These are phyloP conservation scores for Cacatua alba DNA, from an alignment of 2,113 vertebrate genomes.

Conservation along the genomic window DNA sequence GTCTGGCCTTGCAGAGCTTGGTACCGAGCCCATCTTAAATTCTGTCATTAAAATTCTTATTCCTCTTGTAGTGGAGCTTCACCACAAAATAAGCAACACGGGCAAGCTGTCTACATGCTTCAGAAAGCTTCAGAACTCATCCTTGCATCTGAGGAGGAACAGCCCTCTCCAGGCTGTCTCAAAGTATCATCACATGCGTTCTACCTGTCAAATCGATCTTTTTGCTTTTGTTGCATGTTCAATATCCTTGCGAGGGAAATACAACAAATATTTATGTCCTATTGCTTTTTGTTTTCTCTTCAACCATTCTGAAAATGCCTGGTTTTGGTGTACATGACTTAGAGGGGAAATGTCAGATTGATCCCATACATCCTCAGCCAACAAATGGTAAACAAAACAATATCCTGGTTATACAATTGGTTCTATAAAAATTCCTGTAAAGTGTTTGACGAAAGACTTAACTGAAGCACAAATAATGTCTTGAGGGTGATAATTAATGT, in stretches of 20 bases:
- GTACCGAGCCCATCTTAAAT: background rate
- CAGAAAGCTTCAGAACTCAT: background rate
- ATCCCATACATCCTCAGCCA: background rate
- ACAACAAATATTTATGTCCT: background rate
- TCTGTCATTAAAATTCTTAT: background rate
- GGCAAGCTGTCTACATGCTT: background rate
- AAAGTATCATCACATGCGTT: background rate
- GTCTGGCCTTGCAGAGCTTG: background rate
- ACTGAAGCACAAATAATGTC: background rate
- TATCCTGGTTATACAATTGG: background rate
- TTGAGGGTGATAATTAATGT: background rate
- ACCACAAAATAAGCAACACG: background rate
- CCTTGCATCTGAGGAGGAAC: fast-evolving
- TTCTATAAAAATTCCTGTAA: background rate
- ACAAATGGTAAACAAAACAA: background rate
- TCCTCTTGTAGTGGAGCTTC: background rate
- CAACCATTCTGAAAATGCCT: background rate
- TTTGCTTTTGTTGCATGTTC: background rate
- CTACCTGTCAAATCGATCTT: background rate
- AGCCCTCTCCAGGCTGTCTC: background rate
- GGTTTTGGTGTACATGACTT: background rate
- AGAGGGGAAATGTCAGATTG: background rate
- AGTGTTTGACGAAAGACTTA: background rate
- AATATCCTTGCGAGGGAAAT: background rate
- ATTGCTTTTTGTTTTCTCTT: background rate